Base-by-base conservation (phyloP, 2,888 invertebrate genomes). In the Cheilosia soror region DNA sequence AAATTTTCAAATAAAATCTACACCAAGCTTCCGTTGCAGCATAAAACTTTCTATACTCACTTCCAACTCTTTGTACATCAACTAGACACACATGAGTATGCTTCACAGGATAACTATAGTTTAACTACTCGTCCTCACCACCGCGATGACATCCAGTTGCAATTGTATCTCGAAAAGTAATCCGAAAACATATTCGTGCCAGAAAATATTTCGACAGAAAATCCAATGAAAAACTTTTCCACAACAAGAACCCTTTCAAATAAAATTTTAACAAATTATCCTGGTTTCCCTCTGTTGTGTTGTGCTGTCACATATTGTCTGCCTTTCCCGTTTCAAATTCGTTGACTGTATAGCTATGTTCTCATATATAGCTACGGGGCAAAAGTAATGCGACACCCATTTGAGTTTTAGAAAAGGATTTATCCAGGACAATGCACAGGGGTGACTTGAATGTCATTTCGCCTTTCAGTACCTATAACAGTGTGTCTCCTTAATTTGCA, bases 221-320 rank as follows among this genome's bases (percentile, higher is more conserved):
- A 65, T 78, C 20, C 15, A 78, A 66, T 79, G 63, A 62, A 80
- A 60, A 80, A 80, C 51, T 80, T 78, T 66, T 13, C 27, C 63
- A 33, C 42, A 42, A 20, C 68, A 27, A 57, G 58, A 57, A 77
- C 11, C 60, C 60, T 78, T 73, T 78, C 60, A 51, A 42, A 66
- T 72, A 65, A 78, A 78, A 78, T 83, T 82, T 73, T 57, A 62
- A 72, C 78, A 68, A 83, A 83, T 79, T 78, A 78, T 73, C 40
- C 40, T 79, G 62, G 57, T 63, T 79, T 72, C 62, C 77, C 65
- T 15, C 15, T 58, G 44, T 60, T 51, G 25, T 60, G 51, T 65
- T 11, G 1, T 9, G 11, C 37, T 37, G 37, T 37, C 37, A 37
- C 37, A 37, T 11, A 0, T 11, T 37, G 9, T 4, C 3, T 37